Evolutionary conservation across 2,888 invertebrate species (phyloP), one percentile per base, ranked within the genome.

Genomic region (Anoncus sp.): DNA sequence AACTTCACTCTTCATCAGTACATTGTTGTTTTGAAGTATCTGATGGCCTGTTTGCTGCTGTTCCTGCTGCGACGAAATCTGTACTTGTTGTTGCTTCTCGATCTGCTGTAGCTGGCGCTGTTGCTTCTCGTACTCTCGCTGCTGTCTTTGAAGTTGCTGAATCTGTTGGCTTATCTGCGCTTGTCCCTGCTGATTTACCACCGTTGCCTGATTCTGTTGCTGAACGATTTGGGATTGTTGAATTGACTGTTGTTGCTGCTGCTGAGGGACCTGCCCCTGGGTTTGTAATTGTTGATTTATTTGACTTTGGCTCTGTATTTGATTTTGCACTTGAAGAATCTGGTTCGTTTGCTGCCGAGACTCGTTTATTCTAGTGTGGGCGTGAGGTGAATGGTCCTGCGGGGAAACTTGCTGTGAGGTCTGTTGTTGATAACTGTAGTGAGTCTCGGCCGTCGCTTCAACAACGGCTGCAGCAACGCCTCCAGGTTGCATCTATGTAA

Each of bases 391-490:
- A 75, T 88, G 87, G 43, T 83, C 76, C 69, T 90, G 89, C 6
- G 88, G 81, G 1, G 88, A 85, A 24, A 89, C 85, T 78, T 87
- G 90, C 53, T 89, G 89, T 0, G 90, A 88, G 5, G 89, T 89
- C 75, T 91, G 90, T 35, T 91, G 91, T 35, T 91, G 91, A 81
- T 91, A 91, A 83, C 88, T 91, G 62, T 90, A 91, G 71, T 91
- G 91, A 16, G 91, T 90, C 77, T 91, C 90, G 22, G 90, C 90
- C 12, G 91, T 90, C 18, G 91, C 89, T 82, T 91, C 91, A 3
- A 91, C 91, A n/a, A 91, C 91, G 22, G 91, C 89, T 20, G 91
- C 86, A 40, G 91, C 88, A 57, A 91, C 88, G 27, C 89, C 90
- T 3, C 89, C 88, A n/a, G 84, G 74, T 79, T 90, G 91, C 90